Conservation (phyloP, 2,888 invertebrate genomes). For the Lasius platythorax region DNA sequence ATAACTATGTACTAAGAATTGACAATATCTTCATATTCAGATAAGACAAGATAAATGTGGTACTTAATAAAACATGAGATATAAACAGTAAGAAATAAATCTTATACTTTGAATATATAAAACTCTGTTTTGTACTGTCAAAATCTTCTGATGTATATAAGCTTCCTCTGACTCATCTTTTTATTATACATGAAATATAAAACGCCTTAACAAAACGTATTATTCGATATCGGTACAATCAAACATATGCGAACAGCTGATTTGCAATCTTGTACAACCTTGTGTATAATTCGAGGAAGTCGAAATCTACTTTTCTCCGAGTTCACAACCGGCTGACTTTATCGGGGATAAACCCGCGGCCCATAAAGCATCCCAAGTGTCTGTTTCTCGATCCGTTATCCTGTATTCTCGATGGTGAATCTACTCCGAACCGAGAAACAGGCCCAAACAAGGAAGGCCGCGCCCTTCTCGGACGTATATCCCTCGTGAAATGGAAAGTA, state of each 20-base stretch:
- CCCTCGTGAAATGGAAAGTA: constrained; percentile 64
- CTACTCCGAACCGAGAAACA: constrained; percentile 13
- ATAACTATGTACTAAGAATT: constrained; percentile 21
- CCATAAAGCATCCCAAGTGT: constrained; percentile 15
- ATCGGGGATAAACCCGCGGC: background rate
- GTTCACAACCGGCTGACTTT: background rate
- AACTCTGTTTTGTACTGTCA: background rate
- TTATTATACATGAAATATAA: background rate
- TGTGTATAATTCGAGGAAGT: background rate
- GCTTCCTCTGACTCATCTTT: background rate
- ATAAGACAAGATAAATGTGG: background rate
- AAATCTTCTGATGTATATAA: background rate
- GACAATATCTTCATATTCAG: constrained; percentile 6
- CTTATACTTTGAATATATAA: background rate
- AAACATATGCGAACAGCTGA: background rate
- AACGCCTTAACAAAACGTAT: background rate
- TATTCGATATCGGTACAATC: background rate
- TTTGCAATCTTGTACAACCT: background rate
- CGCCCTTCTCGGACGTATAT: background rate
- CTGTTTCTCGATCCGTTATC: constrained; percentile 9
- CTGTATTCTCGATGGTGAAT: constrained; percentile 33
- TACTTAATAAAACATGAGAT: background rate
- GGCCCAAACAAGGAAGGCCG: constrained; percentile 9
- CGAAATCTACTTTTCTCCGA: background rate
- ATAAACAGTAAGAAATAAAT: background rate